Conservation (phyloP, 2,797 vertebrate species). For the Anableps anableps region DNA sequence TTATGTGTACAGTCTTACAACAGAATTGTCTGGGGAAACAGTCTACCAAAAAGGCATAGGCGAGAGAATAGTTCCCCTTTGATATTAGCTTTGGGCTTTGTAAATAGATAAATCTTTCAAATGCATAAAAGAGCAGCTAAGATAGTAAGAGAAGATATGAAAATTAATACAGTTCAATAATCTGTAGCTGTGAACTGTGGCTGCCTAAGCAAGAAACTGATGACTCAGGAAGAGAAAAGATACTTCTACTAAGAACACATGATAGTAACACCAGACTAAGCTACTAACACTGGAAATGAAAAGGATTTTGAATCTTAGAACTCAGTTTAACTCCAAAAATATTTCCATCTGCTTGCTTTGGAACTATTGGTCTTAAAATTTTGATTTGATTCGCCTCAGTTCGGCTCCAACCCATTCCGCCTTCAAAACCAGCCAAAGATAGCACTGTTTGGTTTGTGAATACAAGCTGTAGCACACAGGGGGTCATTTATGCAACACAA, state of each 20-base stretch:
- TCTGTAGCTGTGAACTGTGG: not conserved
- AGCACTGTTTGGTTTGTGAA: constrained; percentile 40
- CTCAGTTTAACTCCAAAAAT: not conserved
- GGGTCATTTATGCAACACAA: constrained; percentile 61
- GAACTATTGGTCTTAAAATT: constrained; percentile 1
- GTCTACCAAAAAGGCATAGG: not conserved
- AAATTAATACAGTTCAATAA: not conserved
- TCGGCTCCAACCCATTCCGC: constrained; percentile 27
- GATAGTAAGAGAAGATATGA: not conserved
- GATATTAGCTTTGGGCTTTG: not conserved
- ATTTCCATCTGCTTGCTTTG: not conserved
- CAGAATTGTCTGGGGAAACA: not conserved
- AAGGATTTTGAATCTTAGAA: not conserved
- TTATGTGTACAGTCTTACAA: not conserved
- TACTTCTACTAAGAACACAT: not conserved
- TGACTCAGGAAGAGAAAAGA: not conserved
- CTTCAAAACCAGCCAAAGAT: constrained; percentile 47
- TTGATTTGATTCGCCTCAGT: constrained; percentile 20
- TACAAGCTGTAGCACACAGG: constrained; percentile 43
- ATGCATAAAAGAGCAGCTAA: not conserved
- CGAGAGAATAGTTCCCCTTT: not conserved
- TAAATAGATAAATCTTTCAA: not conserved
- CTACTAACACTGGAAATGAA: not conserved
- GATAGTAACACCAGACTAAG: not conserved
- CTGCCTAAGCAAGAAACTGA: not conserved